phyloP scores from a whole-genome alignment of 2,797 vertebrate genomes.

The Sebastes goodei region DNA sequence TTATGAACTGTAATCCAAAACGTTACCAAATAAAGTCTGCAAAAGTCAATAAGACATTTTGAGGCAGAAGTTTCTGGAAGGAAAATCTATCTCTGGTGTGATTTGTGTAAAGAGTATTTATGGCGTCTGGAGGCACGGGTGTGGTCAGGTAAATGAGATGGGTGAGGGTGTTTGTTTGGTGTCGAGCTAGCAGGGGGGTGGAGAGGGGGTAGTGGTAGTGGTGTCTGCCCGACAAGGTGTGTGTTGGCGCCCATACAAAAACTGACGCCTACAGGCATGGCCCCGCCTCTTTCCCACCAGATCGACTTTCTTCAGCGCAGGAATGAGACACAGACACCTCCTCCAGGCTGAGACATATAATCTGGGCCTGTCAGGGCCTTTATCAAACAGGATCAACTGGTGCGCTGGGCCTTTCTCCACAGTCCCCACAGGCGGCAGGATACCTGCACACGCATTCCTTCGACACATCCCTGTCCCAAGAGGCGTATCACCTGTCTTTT shows the following conservation, averaged over 20 bases:
- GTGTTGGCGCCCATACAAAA: conserved; percentile 67
- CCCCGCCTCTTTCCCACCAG: conserved; percentile 79
- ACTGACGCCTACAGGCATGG: conserved; percentile 64
- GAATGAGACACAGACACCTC: conserved; percentile 76
- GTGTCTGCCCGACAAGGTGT: conserved; percentile 60
- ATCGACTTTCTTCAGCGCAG: conserved; percentile 80
- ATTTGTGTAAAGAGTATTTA: conserved; percentile 45
- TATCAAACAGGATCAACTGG: conserved; percentile 80
- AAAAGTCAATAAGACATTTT: neutral
- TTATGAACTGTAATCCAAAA: neutral
- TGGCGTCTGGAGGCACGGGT: conserved; percentile 63
- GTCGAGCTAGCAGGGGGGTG: conserved; percentile 14
- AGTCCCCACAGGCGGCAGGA: conserved; percentile 73
- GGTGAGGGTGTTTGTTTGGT: conserved; percentile 64
- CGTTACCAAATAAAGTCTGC: neutral
- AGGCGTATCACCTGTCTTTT: conserved; percentile 78
- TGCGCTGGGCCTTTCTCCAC: conserved; percentile 71
- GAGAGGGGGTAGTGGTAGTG: conserved; percentile 11
- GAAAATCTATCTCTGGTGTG: neutral
- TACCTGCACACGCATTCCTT: conserved; percentile 78
- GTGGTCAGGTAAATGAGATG: conserved; percentile 74
- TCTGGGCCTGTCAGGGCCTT: conserved; percentile 80
- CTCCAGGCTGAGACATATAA: conserved; percentile 79
- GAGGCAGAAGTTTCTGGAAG: neutral
- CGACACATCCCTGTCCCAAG: conserved; percentile 73